These are phyloP conservation scores for Salminus brasiliensis DNA, from an alignment of 2,113 vertebrate species.

Conservation along the genomic window DNA sequence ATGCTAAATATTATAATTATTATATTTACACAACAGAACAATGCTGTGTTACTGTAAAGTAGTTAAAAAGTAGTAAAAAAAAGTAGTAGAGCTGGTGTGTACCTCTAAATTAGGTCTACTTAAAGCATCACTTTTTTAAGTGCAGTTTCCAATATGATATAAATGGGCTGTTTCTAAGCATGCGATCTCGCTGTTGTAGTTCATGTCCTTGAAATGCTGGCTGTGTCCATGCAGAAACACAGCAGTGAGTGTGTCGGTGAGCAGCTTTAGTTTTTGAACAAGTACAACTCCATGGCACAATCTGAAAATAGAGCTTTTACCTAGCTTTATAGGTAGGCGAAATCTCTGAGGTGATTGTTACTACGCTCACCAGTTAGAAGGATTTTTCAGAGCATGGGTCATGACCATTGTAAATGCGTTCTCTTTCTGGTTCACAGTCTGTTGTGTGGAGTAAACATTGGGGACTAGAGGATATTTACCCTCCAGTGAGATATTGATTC, in stretches of 20 bases:
- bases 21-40: no score
- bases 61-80: no score
- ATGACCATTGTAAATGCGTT: conserved; percentile 40
- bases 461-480: conserved; percentile 53
- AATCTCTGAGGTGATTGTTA: conserved; percentile 70
- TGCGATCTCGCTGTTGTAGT: neutral
- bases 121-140: neutral
- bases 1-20: no score
- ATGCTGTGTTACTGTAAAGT: no score
- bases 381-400: conserved; percentile 55
- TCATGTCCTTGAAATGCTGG: neutral
- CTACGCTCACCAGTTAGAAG: conserved; percentile 48
- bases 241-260: neutral
- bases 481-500: conserved; percentile 68
- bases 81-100: no score
- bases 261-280: neutral
- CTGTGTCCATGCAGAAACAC: neutral
- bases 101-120: no score
- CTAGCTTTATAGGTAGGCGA: conserved; percentile 10
- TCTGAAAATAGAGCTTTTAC: neutral
- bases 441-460: conserved; percentile 61
- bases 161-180: neutral
- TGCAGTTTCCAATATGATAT: neutral
- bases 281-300: neutral
- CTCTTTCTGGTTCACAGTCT: conserved; percentile 42